Evolutionary conservation across 2,113 vertebrate genomes (phyloP).

Genomic region (cat (Felis catus)): F.catus_Fca126_mat1.0 CM031412.1:141446001-141446500

Average conservation of each 20-base stretch:
- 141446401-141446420: background rate
- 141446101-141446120: conserved; percentile 34
- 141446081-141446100: conserved; percentile 36
- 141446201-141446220: background rate
- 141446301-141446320: background rate
- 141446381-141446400: background rate
- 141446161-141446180: background rate
- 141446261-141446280: background rate
- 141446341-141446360: background rate
- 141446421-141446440: background rate
- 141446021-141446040: conserved; percentile 25
- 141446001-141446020: background rate
- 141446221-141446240: conserved; percentile 25
- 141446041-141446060: background rate
- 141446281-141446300: background rate
- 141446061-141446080: background rate
- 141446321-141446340: background rate
- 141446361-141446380: background rate
- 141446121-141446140: background rate
- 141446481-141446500: too few relatives aligned
- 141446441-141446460: background rate
- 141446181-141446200: background rate
- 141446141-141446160: conserved; percentile 18
- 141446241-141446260: background rate
- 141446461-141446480: background rate